Evolutionary conservation across 2,888 invertebrate genomes (phyloP), one percentile per base, ranked within the genome.

Genomic region (Philonicus albiceps): DNA sequence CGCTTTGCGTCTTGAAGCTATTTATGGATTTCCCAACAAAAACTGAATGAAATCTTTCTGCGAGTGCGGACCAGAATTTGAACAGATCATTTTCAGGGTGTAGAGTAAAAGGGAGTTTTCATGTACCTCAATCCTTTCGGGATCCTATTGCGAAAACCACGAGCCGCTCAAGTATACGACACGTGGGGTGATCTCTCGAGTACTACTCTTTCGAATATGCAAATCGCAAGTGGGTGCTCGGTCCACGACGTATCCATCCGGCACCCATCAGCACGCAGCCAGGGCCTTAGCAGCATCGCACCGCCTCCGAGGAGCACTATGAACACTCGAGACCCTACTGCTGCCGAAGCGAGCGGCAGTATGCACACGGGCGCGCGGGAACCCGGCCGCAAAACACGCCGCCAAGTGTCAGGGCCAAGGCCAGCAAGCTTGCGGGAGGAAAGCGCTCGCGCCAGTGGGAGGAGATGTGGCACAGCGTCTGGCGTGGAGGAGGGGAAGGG

Each of bases 391-490:
- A 19, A 27, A 64, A 37, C 81, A 81, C 19, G 55, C 55, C 55
- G 19, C 27, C 31, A 81, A 87, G 87, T 86, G 87, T 87, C 87
- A 87, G 86, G 86, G 87, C 87, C 87, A 87, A 87, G 87, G 87
- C 87, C 87, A 87, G 83, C 64, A 53, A 83, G 64, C 84, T 72
- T 73, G 72, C 73, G 40, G 72, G 84, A 73, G 72, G 84, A 49
- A 49, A 73, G 72, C 73, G 55, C 49, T 73, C 40, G 73, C 73
- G 84, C 55, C 81, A 64, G 81, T 81, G 64, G 81, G 81, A 55
- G 81, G 81, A 64, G 64, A 81, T 19, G 55, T 55, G 34, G 13
- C n/a, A 1, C 37, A 37, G 34, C 16, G 16, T 16, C 34, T 19
- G 34, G 31, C 6, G 30, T 1, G n/a, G n/a, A 6, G n/a, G n/a